These are phyloP conservation scores for Acanthurus lineatus DNA, from an alignment of 2,797 vertebrate species.

Conservation along the genomic window DNA sequence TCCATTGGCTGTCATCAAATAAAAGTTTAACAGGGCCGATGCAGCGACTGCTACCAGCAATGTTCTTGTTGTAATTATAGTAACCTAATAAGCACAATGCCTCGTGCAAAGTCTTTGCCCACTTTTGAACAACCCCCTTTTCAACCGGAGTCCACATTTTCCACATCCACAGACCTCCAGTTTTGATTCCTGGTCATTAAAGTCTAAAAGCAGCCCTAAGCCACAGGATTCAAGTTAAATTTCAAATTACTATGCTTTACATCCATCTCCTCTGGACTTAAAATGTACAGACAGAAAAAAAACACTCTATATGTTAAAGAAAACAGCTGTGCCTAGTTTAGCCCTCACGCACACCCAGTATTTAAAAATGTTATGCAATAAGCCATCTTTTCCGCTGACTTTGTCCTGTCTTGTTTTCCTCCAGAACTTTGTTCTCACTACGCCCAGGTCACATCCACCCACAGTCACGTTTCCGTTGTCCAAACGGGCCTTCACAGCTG, in stretches of 20 bases:
- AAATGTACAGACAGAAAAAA: constrained; percentile 58
- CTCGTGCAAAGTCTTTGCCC: constrained; percentile 14
- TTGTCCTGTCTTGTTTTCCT: constrained; percentile 20
- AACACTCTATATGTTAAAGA: constrained; percentile 47
- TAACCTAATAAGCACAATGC: constrained; percentile 60
- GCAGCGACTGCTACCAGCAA: constrained; percentile 14
- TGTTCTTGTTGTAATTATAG: constrained; percentile 69
- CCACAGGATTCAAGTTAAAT: constrained; percentile 69
- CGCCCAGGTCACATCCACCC: constrained; percentile 27
- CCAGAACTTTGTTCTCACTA: constrained; percentile 9
- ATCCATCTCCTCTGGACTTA: constrained; percentile 35
- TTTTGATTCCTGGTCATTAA: constrained; percentile 68
- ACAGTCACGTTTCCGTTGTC: neutral
- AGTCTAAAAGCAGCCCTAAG: constrained; percentile 59
- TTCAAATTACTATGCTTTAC: constrained; percentile 69
- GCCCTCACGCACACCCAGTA: constrained; percentile 55
- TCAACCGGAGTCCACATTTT: constrained; percentile 52
- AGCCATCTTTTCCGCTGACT: constrained; percentile 5
- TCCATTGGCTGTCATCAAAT: constrained; percentile 33
- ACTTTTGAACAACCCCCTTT: constrained; percentile 34
- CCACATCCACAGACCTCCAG: constrained; percentile 63
- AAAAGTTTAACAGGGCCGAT: constrained; percentile 45
- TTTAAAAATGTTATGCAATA: constrained; percentile 39
- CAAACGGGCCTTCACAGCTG: constrained; percentile 82
- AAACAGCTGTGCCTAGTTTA: constrained; percentile 60